A percentile compares a stretch with the other conserved stretches of the same genome.
phyloP scores from a whole-genome alignment of 2,888 invertebrate species.

The Lasioglossum oenotherae region DNA sequence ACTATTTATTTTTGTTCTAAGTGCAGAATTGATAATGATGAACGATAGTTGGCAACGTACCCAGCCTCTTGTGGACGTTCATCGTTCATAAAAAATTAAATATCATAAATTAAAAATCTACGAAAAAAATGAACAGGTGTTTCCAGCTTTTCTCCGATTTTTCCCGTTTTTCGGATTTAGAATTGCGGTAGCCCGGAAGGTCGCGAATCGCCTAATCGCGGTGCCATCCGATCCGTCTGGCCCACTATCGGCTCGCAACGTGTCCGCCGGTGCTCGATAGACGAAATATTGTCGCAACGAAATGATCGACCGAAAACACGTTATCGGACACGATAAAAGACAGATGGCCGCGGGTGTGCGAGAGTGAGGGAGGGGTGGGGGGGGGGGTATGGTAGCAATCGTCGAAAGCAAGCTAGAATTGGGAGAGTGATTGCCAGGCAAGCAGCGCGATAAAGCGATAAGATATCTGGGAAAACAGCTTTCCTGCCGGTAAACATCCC shows the following conservation, averaged over 20 bases:
- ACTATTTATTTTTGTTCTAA: too few species aligned
- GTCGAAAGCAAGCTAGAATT: slow-evolving; percentile 8
- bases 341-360: not conserved
- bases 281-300: slow-evolving; percentile 35
- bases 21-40: too few species aligned
- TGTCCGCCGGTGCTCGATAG: slow-evolving; percentile 28
- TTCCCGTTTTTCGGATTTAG: not conserved
- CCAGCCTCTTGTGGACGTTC: too few species aligned
- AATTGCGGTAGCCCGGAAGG: not conserved
- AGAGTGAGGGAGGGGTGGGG: not conserved
- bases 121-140: too few species aligned
- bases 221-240: slow-evolving; percentile 19
- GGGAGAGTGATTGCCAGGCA: slow-evolving; percentile 44
- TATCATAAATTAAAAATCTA: too few species aligned
- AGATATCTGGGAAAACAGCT: slow-evolving; percentile 75
- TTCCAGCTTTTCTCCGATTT: too few species aligned
- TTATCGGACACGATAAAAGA: slow-evolving; percentile 55
- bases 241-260: not conserved
- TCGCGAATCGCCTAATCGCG: not conserved
- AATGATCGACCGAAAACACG: slow-evolving; percentile 58
- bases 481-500: slow-evolving; percentile 68
- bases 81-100: too few species aligned
- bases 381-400: not conserved
- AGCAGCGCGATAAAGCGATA: slow-evolving; percentile 74
- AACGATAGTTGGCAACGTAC: too few species aligned